A percentile compares a stretch with the other conserved stretches of the same genome.
Conservation (phyloP, 2,888 invertebrate genomes). For the Drosophila planitibia region DNA sequence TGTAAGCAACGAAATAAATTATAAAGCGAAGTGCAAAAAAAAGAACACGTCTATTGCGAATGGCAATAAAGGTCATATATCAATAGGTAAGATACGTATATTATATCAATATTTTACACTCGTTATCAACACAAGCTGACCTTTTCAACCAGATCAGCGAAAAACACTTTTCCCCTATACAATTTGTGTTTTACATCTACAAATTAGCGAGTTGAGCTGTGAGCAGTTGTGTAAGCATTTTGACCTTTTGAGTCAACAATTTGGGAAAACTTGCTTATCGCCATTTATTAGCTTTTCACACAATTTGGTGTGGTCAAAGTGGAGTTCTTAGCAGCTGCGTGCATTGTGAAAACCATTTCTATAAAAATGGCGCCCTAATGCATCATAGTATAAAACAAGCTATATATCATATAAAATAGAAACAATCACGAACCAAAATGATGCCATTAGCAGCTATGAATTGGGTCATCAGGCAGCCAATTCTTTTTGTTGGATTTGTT, state of each 20-base stretch:
- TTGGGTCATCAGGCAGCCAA: conserved; percentile 46
- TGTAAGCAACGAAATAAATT: background rate
- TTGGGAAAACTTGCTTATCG: background rate
- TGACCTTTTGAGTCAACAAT: conserved; percentile 16
- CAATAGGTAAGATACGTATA: background rate
- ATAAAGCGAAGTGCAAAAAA: background rate
- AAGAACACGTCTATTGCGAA: background rate
- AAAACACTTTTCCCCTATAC: conserved; percentile 8
- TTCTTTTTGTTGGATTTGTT: conserved; percentile 19
- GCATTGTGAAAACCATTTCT: conserved; percentile 32
- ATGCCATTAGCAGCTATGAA: conserved; percentile 58
- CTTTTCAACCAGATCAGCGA: background rate
- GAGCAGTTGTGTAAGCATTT: conserved; percentile 19
- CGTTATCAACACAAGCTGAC: background rate
- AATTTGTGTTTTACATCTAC: conserved; percentile 39
- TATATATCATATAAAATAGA: conserved; percentile 63
- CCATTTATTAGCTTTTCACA: conserved; percentile 17
- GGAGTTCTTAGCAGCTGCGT: conserved; percentile 23
- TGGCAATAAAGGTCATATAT: background rate
- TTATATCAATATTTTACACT: background rate
- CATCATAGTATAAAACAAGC: conserved; percentile 10
- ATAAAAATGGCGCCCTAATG: conserved; percentile 31
- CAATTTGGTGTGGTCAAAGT: conserved; percentile 23
- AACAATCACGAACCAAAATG: conserved; percentile 43
- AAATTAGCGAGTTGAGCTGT: conserved; percentile 17